Percentiles rank a stretch among this genome's conserved stretches.
These are phyloP conservation scores for Limnephilus lunatus DNA, from an alignment of 2,888 invertebrate genomes.

Conservation along the genomic window DNA sequence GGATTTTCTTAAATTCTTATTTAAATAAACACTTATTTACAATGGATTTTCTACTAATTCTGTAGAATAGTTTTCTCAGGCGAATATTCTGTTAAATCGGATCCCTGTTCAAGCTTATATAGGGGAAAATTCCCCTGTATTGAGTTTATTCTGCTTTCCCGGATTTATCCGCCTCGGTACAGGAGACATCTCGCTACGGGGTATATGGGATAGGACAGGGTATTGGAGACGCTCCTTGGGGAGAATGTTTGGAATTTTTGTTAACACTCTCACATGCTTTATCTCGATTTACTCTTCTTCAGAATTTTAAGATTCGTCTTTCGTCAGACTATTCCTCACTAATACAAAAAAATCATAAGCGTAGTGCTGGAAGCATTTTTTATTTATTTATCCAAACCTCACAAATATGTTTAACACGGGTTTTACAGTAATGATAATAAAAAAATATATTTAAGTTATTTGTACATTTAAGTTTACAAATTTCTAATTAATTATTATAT, in stretches of 20 bases:
- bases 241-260: slow-evolving; percentile 43
- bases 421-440: too few species aligned
- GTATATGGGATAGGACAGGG: background rate
- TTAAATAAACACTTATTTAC: too few species aligned
- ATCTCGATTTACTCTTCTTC: slow-evolving; percentile 12
- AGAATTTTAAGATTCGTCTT: background rate
- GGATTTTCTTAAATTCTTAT: too few species aligned
- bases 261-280: background rate
- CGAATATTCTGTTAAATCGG: background rate
- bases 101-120: slow-evolving; percentile 18
- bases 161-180: slow-evolving; percentile 31
- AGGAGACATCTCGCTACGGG: background rate
- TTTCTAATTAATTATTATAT: too few species aligned
- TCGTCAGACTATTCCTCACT: background rate
- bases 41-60: too few species aligned
- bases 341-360: too few species aligned
- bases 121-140: slow-evolving; percentile 9
- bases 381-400: background rate
- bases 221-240: slow-evolving; percentile 13
- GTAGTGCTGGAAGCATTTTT: too few species aligned
- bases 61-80: background rate
- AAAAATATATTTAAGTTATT: too few species aligned
- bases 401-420: background rate
- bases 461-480: too few species aligned
- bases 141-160: slow-evolving; percentile 19